phyloP scores from a whole-genome alignment of 2,888 invertebrate genomes.

The Invenusta paracnida region DNA sequence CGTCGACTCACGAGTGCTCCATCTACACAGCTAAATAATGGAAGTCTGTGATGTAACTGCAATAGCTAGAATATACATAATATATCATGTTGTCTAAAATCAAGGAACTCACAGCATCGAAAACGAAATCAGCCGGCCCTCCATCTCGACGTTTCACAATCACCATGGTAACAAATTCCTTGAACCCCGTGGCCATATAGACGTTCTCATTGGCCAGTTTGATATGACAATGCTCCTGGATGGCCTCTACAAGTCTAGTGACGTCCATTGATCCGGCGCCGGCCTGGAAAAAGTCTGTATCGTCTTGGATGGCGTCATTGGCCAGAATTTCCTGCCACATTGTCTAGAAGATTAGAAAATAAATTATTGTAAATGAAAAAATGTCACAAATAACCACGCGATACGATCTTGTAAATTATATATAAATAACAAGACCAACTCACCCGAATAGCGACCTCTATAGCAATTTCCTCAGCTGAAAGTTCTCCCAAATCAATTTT shows the following conservation, averaged over 20 bases:
- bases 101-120: slow-evolving; percentile 67
- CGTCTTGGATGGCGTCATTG: slow-evolving; percentile 67
- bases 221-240: slow-evolving; percentile 75
- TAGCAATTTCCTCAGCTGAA: slow-evolving; percentile 66
- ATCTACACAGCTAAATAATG: too few relatives aligned
- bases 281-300: slow-evolving; percentile 84
- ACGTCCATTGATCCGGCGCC: slow-evolving; percentile 98
- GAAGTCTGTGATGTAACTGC: too few relatives aligned
- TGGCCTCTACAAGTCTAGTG: slow-evolving; percentile 74
- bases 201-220: slow-evolving; percentile 74
- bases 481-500: slow-evolving; percentile 57
- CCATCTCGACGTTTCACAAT: slow-evolving; percentile 67
- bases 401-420: background rate
- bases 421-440: background rate
- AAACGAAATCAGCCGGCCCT: slow-evolving; percentile 64
- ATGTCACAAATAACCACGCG: too few relatives aligned
- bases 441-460: slow-evolving; percentile 63
- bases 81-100: too few relatives aligned
- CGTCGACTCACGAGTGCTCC: too few relatives aligned
- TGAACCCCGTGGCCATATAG: slow-evolving; percentile 83
- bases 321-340: slow-evolving; percentile 83
- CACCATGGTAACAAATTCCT: slow-evolving; percentile 73
- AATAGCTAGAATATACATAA: too few relatives aligned
- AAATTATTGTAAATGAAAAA: background rate
- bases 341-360: slow-evolving; percentile 54